phyloP scores from a whole-genome alignment of 2,888 invertebrate genomes.

The Cheilosia vulpina region DNA sequence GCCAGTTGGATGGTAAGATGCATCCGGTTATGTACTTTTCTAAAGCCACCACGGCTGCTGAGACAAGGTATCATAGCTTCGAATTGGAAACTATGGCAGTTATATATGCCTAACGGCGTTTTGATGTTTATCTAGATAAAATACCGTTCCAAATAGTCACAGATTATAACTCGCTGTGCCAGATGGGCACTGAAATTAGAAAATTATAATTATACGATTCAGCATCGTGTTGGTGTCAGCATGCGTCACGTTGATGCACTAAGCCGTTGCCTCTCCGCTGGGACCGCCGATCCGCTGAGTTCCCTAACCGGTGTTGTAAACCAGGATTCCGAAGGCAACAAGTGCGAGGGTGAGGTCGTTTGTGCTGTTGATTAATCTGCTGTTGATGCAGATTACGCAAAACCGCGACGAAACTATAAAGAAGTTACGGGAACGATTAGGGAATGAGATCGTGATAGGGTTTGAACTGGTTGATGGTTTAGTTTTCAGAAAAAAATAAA shows the following conservation, averaged over 20 bases:
- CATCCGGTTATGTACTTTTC: conserved; percentile 75
- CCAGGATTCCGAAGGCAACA: background rate
- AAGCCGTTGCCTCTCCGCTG: conserved; percentile 28
- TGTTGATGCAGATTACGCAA: conserved; percentile 18
- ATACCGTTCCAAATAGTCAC: too few species aligned
- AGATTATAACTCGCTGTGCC: too few species aligned
- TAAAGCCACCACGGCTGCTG: too few species aligned
- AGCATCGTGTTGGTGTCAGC: conserved; percentile 23
- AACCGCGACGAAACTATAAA: conserved; percentile 7
- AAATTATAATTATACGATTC: background rate
- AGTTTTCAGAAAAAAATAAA: conserved; percentile 17
- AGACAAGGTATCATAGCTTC: too few species aligned
- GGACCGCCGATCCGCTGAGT: background rate
- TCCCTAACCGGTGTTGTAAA: too few species aligned
- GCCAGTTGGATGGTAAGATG: conserved; percentile 64
- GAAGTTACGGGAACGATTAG: conserved; percentile 11
- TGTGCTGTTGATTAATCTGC: conserved; percentile 7
- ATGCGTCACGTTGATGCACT: conserved; percentile 48
- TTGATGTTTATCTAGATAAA: too few species aligned
- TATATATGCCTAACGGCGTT: too few species aligned
- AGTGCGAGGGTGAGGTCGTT: conserved; percentile 2
- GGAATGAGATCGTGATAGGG: background rate
- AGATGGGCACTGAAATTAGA: too few species aligned
- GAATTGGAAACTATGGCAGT: too few species aligned
- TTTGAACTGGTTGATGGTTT: conserved; percentile 17